phyloP scores from a whole-genome alignment of 2,797 vertebrate genomes.

The Tachyglossus aculeatus region DNA sequence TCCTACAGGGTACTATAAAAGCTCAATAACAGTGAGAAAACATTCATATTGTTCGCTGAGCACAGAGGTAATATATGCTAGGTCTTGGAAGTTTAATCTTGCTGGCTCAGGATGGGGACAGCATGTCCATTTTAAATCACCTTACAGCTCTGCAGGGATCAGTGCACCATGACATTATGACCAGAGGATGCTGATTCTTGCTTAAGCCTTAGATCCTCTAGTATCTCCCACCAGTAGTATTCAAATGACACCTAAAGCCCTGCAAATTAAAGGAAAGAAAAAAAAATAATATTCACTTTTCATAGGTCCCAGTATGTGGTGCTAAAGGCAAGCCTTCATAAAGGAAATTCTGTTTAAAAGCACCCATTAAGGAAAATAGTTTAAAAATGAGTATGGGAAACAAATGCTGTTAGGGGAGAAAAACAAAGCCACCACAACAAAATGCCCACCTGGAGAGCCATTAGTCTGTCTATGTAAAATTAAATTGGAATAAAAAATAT shows the following conservation, averaged over 20 bases:
- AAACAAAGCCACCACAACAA: no score
- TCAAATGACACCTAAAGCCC: conserved; percentile 33
- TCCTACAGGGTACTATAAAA: conserved; percentile 15
- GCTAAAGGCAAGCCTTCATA: conserved; percentile 5
- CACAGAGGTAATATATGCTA: conserved; percentile 21
- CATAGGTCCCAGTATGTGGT: conserved; percentile 14
- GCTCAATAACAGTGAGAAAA: not conserved
- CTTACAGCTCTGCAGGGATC: conserved; percentile 58
- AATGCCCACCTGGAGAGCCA: no score
- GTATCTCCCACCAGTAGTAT: conserved; percentile 43
- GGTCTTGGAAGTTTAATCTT: conserved; percentile 30
- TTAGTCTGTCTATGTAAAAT: no score
- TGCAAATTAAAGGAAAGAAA: conserved; percentile 11
- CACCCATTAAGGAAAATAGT: conserved; percentile 1
- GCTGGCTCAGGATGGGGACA: conserved; percentile 38
- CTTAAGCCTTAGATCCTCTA: conserved; percentile 48
- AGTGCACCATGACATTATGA: conserved; percentile 59
- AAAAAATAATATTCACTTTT: conserved; percentile 13
- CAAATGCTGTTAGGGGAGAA: not conserved
- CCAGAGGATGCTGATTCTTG: conserved; percentile 68
- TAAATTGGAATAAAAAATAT: no score
- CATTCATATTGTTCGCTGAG: conserved; percentile 9
- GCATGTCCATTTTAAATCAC: conserved; percentile 52
- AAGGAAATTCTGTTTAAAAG: not conserved
- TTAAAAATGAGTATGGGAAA: not conserved